Evolutionary conservation across 2,888 invertebrate species (phyloP), one percentile per base, ranked within the genome.

Genomic region (Eristalis arbustorum): DNA sequence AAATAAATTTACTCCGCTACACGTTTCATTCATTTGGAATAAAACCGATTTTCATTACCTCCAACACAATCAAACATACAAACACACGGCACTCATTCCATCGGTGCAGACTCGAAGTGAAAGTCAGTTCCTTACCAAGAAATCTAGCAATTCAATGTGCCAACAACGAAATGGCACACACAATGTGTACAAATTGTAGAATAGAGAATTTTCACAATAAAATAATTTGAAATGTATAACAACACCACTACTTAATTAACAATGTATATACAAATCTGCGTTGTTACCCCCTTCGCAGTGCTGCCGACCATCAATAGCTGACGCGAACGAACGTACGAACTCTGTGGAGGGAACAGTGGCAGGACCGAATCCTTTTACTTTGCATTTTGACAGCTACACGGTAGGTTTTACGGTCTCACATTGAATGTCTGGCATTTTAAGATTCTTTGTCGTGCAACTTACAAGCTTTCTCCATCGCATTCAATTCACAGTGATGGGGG

Each of bases 201-300:
- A 82, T 82, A 71, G 68, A 23, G 74, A 79, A 78, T 78, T 79
- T 87, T 83, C 82, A 75, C 78, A 79, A 87, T 87, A 87, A 87
- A 83, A 87, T 87, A 83, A 87, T 87, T 87, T 75, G 83, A 83
- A 87, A 79, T 87, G 87, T 87, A 75, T 79, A 87, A 87, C 87
- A 87, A 87, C 87, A 87, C 87, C 87, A 87, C 87, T 82, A 87
- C 83, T 87, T 87, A 87, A 87, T 87, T 87, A 87, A 87, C 82
- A 87, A 87, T 87, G 78, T 87, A 83, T 76, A 79, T 75, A 87
- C 83, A 87, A 83, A 87, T 87, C 87, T 83, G 78, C 75, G 78
- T 79, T 72, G 79, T 18, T 18, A 72, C 79, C 83, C 83, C 79
- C 78, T 80, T 74, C 34, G 42, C 42, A 59, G 57, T 61, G 42